Percentiles rank a stretch among this genome's conserved stretches.
Conservation (phyloP, 2,888 invertebrate species). For the Acanthosepion esculentum region DNA sequence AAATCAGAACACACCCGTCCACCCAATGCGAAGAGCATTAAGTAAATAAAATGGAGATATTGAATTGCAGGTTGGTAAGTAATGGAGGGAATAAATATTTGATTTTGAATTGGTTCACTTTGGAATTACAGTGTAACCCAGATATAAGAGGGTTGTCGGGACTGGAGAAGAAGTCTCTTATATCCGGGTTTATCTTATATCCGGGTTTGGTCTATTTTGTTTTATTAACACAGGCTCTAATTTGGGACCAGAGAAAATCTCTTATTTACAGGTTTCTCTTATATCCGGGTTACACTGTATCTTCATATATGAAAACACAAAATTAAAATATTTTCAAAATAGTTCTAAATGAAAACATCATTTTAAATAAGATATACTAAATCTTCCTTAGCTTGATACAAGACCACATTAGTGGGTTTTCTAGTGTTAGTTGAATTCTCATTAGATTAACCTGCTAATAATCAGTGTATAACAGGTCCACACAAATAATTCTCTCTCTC, state of each 20-base stretch:
- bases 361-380: background rate
- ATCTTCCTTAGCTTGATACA: background rate
- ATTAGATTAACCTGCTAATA: background rate
- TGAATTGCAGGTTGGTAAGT: background rate
- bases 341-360: background rate
- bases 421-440: background rate
- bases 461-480: background rate
- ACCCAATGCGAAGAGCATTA: background rate
- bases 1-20: background rate
- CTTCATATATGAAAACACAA: background rate
- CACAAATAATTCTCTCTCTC: background rate
- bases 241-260: no score
- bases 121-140: no score
- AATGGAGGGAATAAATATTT: background rate
- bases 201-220: no score
- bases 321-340: background rate
- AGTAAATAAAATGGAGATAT: slow-evolving; percentile 1
- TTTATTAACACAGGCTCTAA: no score
- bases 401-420: background rate
- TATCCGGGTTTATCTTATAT: no score
- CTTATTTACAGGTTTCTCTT: no score
- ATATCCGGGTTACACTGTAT: no score
- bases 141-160: no score
- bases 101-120: background rate
- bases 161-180: no score